A percentile compares a stretch with the other conserved stretches of the same genome.
phyloP scores from a whole-genome alignment of 2,113 vertebrate genomes.

The Pteropus alecto region DNA sequence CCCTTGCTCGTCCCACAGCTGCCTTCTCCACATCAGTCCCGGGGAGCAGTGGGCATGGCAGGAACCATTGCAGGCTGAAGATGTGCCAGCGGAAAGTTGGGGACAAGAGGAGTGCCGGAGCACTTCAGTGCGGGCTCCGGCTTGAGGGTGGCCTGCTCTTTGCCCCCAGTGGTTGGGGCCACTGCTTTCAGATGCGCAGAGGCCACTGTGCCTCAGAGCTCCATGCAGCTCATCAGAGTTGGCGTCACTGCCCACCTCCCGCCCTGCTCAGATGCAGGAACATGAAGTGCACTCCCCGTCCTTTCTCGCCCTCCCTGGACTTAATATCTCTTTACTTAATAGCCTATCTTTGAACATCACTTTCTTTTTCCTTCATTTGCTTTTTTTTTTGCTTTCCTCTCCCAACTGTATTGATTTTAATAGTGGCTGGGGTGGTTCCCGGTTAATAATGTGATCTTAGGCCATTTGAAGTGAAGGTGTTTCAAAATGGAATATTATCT shows the following conservation, averaged over 20 bases:
- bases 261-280: constrained; percentile 85
- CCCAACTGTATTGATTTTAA: neutral
- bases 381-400: neutral
- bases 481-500: neutral
- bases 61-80: constrained; percentile 40
- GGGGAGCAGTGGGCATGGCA: neutral
- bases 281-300: constrained; percentile 75
- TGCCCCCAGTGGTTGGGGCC: constrained; percentile 43
- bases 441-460: constrained; percentile 31
- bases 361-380: constrained; percentile 25
- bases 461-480: neutral
- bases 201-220: constrained; percentile 39
- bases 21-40: constrained; percentile 74
- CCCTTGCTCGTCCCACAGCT: constrained; percentile 74
- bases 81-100: constrained; percentile 44
- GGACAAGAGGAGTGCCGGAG: constrained; percentile 82
- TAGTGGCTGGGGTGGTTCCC: neutral
- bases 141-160: constrained; percentile 38
- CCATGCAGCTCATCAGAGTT: neutral
- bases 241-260: constrained; percentile 85
- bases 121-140: constrained; percentile 45
- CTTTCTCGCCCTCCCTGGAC: neutral
- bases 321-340: constrained; percentile 50
- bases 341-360: constrained; percentile 54
- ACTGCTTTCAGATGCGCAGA: constrained; percentile 54